phyloP scores from a whole-genome alignment of 2,113 vertebrate genomes.

The Nothocercus julius region DNA sequence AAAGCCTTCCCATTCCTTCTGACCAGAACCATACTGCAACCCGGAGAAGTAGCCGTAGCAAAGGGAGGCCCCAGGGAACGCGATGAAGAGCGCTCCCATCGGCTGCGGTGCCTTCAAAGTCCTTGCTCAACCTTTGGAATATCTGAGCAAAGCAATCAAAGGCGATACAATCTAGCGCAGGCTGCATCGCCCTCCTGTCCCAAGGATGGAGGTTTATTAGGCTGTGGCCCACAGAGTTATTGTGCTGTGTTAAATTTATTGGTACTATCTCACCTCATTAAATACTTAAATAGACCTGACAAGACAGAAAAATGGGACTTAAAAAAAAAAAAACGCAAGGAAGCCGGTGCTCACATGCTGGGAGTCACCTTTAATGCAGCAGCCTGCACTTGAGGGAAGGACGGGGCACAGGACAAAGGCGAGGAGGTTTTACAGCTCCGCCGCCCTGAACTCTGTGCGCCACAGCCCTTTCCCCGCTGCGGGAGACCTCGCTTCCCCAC shows the following conservation, averaged over 20 bases:
- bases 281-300: slow-evolving; percentile 83
- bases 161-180: slow-evolving; percentile 34
- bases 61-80: slow-evolving; percentile 17
- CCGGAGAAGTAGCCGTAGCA: neutral
- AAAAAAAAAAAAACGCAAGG: slow-evolving; percentile 1
- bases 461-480: neutral
- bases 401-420: rapidly evolving
- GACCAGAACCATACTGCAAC: neutral
- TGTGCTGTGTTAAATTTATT: slow-evolving; percentile 80
- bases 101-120: slow-evolving; percentile 47
- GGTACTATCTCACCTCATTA: slow-evolving; percentile 81
- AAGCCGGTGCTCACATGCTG: slow-evolving; percentile 26
- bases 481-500: neutral
- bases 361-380: slow-evolving; percentile 63
- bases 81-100: neutral
- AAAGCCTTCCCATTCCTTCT: neutral
- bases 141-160: slow-evolving; percentile 65
- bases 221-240: slow-evolving; percentile 75
- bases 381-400: neutral
- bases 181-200: slow-evolving; percentile 56
- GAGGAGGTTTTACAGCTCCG: neutral
- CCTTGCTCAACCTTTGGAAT: slow-evolving; percentile 72
- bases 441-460: too few relatives aligned
- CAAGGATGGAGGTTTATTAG: slow-evolving; percentile 73
- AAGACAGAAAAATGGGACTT: slow-evolving; percentile 78